Evolutionary conservation across 2,113 vertebrate genomes (phyloP).

Genomic region (Ptilonorhynchus violaceus): DNA sequence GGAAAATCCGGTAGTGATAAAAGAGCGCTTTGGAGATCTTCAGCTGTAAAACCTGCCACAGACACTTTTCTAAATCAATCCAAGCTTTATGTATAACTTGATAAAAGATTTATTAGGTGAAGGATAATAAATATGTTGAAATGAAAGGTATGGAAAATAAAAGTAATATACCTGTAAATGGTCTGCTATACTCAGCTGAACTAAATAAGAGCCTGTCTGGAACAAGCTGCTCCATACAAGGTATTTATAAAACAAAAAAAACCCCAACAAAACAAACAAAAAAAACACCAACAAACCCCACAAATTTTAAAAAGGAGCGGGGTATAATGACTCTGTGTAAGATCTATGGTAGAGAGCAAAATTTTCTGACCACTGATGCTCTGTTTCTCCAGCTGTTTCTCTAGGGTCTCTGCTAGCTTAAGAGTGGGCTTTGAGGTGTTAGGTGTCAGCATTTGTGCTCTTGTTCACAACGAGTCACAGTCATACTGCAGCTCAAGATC

Average conservation of each 20-base stretch:
- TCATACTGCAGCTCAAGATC: not conserved
- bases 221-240: not conserved
- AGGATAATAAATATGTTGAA: conserved; percentile 25
- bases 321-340: not conserved
- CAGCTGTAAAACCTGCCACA: conserved; percentile 36
- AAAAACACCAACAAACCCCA: too few species aligned
- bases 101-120: conserved; percentile 70
- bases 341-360: not conserved
- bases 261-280: not conserved
- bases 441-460: not conserved
- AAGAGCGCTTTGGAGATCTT: conserved; percentile 44
- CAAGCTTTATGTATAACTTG: conserved; percentile 44
- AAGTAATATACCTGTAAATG: conserved; percentile 24
- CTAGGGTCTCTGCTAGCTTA: not conserved
- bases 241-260: not conserved
- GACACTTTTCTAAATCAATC: conserved; percentile 36
- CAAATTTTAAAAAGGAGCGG: not conserved
- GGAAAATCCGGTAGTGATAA: conserved; percentile 19
- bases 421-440: not conserved
- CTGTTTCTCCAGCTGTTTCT: not conserved
- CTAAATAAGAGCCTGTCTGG: conserved; percentile 11
- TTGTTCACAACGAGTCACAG: not conserved
- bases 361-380: not conserved
- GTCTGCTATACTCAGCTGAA: not conserved
- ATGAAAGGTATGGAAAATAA: conserved; percentile 46